Evolutionary conservation across 2,888 invertebrate genomes (phyloP).

Genomic region (Dolichopus griseipennis): DNA sequence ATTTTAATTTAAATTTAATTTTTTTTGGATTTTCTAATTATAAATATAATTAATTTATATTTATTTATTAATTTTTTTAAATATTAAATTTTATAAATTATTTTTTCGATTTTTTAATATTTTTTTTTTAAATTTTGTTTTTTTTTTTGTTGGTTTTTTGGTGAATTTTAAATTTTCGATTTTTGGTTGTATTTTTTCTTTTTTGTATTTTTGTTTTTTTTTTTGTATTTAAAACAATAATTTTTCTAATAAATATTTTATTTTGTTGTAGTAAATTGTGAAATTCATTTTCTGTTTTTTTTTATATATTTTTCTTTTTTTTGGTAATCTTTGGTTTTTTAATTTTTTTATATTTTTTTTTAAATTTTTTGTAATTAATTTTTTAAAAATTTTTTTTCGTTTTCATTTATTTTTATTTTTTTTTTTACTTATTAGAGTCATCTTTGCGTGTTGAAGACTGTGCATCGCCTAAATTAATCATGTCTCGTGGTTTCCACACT

Average conservation of each 20-base stretch:
- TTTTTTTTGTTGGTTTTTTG: conserved; percentile 12
- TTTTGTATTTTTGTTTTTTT: conserved; percentile 21
- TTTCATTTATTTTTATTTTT: conserved; percentile 21
- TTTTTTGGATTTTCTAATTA: conserved; percentile 17
- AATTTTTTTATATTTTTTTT: conserved; percentile 16
- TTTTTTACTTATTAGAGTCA: conserved; percentile 43
- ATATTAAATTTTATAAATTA: conserved; percentile 10
- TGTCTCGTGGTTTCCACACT: conserved; percentile 96
- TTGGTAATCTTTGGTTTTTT: conserved; percentile 22
- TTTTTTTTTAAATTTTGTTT: conserved; percentile 8
- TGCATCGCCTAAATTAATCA: conserved; percentile 52
- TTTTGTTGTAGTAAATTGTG: conserved; percentile 22
- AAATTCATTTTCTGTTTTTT: conserved; percentile 17
- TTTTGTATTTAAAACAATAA: conserved; percentile 20
- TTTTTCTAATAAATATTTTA: conserved; percentile 22
- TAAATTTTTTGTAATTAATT: conserved; percentile 13
- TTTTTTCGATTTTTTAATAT: conserved; percentile 5
- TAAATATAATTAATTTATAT: background rate
- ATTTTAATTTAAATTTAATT: background rate
- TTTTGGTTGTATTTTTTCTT: conserved; percentile 21
- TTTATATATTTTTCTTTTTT: conserved; percentile 28
- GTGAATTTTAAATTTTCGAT: conserved; percentile 17
- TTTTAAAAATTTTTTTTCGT: conserved; percentile 14
- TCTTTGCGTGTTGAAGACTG: conserved; percentile 47
- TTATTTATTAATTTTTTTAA: conserved; percentile 12